These are phyloP conservation scores for Drosophila macrothrix DNA, from an alignment of 2,888 invertebrate genomes.

Conservation along the genomic window DNA sequence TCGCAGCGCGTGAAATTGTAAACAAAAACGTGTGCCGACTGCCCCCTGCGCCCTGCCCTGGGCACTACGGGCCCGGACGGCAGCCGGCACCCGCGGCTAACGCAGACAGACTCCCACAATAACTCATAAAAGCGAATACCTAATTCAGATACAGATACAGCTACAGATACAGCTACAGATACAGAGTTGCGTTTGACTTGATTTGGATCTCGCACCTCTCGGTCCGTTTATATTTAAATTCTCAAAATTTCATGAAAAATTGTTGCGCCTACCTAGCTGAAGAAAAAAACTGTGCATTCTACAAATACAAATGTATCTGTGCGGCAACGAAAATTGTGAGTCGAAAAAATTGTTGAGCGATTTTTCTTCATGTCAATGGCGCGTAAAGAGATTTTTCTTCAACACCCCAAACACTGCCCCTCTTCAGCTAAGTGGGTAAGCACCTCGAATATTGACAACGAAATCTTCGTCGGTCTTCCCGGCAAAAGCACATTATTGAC, in stretches of 20 bases:
- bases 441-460: constrained; percentile 66
- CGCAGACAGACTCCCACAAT: constrained; percentile 77
- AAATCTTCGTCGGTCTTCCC: constrained; percentile 4
- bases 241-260: constrained; percentile 64
- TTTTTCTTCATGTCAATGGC: constrained; percentile 77
- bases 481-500: constrained; percentile 57
- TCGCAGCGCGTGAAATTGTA: constrained; percentile 78
- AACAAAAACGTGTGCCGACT: constrained; percentile 60
- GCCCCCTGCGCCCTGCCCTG: neutral
- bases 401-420: constrained; percentile 21
- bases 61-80: constrained; percentile 7
- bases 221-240: constrained; percentile 78
- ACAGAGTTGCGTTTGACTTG: constrained; percentile 32
- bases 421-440: neutral
- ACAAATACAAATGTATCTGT: constrained; percentile 1
- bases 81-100: constrained; percentile 69
- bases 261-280: constrained; percentile 44
- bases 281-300: constrained; percentile 16
- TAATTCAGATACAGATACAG: constrained; percentile 37
- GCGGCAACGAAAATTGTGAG: constrained; percentile 54
- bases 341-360: constrained; percentile 79
- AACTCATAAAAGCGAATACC: constrained; percentile 69
- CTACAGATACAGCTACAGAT: constrained; percentile 14
- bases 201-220: constrained; percentile 75
- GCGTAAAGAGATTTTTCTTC: constrained; percentile 69